Base-by-base conservation (phyloP, 2,113 vertebrate species). In the Pelobates fuscus region DNA sequence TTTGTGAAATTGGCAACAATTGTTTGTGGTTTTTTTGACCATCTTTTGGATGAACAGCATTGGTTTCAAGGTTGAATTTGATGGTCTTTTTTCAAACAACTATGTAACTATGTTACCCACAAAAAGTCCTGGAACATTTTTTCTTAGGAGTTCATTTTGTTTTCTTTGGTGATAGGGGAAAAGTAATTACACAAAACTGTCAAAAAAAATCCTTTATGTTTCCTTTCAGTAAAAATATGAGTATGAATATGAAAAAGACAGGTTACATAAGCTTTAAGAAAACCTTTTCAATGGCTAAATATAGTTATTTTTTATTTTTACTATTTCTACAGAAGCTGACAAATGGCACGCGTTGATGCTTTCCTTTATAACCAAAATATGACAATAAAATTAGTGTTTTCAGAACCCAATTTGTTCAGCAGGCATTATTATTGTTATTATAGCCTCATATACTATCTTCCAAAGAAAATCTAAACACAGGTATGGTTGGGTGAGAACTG, bases 371-470 rank as follows among this genome's bases (percentile, higher is more conserved):
- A 20, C 44, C 10, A 72, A 72, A 43, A 58, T 43, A 44, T 74
- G 46, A 74, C 49, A 74, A 64, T 66, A 37, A 74, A 65, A 65
- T 65, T 2, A 26, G 21, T 55, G 54, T 65, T 73, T 64, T 37
- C 46, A 54, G 20, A 46, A 23, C 43, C 60, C 27, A 2, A 12
- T 65, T 73, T 20, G 17, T 73, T 55, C 58, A 41, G 37, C 30
- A 41, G 17, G 17, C 25, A 49, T 71, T 72, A 72, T 65, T 64
- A 64, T 24, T 64, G 59, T 49, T 72, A 54, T 64, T 55, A 55
- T 44, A 23, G 27, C 29, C 57, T 43, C 54, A 59, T 21, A 20
- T 43, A 20, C 27, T 29, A 54, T 41, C 37, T 57, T 74, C 15
- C 55, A 43, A 64, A 73, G 27, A 21, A n/a, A n/a, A n/a, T n/a